These are phyloP conservation scores for Punctoribates punctum DNA, from an alignment of 2,888 invertebrate genomes.

Conservation along the genomic window DNA sequence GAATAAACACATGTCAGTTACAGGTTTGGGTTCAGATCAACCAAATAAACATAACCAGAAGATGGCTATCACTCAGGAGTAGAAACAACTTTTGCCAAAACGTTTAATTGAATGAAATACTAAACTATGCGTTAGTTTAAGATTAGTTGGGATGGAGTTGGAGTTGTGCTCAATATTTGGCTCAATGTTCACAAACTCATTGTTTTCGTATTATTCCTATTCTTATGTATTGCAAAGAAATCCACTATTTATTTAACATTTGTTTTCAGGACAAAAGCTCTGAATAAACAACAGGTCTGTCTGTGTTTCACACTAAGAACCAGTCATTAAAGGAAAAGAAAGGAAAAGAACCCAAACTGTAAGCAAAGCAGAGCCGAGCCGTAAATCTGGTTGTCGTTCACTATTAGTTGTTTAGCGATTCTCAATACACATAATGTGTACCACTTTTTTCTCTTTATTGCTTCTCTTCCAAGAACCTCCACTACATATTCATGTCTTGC, in stretches of 20 bases:
- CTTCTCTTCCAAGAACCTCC: not conserved
- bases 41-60: not conserved
- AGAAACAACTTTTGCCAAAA: conserved; percentile 16
- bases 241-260: conserved; percentile 5
- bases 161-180: not conserved
- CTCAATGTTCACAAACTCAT: not conserved
- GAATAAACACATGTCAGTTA: conserved; percentile 33
- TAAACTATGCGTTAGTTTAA: conserved; percentile 3
- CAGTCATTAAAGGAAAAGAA: conserved; percentile 19
- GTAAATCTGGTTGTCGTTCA: conserved; percentile 21
- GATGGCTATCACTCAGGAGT: not conserved
- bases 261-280: not conserved
- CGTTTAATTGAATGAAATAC: conserved; percentile 6
- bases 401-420: not conserved
- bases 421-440: conserved; percentile 3
- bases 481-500: conserved; percentile 25
- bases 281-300: conserved; percentile 14
- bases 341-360: not conserved
- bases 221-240: not conserved
- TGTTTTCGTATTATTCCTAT: not conserved
- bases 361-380: not conserved
- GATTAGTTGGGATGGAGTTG: not conserved
- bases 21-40: conserved; percentile 10
- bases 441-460: conserved; percentile 17
- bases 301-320: conserved; percentile 4